A percentile compares a stretch with the other conserved stretches of the same genome.
These are phyloP conservation scores for Callinectes sapidus DNA, from an alignment of 2,888 invertebrate species.

Conservation along the genomic window DNA sequence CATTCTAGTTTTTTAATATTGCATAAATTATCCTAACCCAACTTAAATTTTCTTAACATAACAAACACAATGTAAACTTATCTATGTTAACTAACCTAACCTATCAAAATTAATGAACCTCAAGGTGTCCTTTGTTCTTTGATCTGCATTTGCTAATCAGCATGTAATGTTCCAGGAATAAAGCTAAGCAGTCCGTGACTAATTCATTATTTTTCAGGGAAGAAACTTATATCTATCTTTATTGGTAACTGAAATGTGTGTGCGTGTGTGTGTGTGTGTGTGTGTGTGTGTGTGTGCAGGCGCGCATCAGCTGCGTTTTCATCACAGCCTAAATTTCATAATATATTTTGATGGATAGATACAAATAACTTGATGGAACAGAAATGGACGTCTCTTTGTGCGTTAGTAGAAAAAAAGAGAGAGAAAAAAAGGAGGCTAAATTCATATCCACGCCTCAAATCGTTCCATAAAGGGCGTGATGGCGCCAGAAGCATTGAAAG, in stretches of 20 bases:
- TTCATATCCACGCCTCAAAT: background rate
- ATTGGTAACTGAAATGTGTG: background rate
- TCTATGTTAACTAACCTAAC: too few relatives aligned
- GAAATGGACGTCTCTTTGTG: background rate
- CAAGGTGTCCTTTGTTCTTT: background rate
- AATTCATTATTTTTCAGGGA: background rate
- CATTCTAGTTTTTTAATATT: too few relatives aligned
- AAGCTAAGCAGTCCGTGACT: background rate
- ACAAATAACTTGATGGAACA: background rate
- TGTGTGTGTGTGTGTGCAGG: background rate
- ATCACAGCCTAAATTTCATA: background rate
- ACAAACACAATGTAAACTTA: too few relatives aligned
- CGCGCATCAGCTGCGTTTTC: background rate
- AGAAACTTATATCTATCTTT: background rate
- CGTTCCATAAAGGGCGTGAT: background rate
- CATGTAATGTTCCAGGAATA: background rate
- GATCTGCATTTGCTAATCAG: background rate
- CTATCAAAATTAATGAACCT: background rate
- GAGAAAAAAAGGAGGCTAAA: background rate
- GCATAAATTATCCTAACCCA: too few relatives aligned
- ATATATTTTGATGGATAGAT: background rate
- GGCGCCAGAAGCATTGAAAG: background rate
- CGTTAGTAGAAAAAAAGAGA: too few relatives aligned
- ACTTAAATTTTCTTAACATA: too few relatives aligned
- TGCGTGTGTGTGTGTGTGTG: constrained; percentile 21